These are phyloP conservation scores for Physella acuta DNA, from an alignment of 1,140 invertebrate genomes.

Conservation along the genomic window DNA sequence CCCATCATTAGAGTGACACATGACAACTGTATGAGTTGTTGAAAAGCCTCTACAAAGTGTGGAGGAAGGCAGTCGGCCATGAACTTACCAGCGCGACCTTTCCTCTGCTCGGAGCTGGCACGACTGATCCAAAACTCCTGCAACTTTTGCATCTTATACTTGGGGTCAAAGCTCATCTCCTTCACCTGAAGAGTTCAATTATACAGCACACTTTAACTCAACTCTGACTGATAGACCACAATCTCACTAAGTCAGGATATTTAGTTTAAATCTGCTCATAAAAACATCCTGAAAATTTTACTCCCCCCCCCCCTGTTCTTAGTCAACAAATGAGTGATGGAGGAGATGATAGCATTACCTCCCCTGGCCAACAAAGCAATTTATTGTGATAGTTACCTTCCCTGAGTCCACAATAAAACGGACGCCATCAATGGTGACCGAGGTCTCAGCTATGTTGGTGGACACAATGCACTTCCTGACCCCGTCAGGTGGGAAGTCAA, in stretches of 20 bases:
- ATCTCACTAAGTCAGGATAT: too few species aligned
- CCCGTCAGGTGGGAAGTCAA: conserved; percentile 93
- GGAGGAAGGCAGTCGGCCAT: too few species aligned
- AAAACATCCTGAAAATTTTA: too few species aligned
- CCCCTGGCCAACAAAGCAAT: too few species aligned
- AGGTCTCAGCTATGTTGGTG: conserved; percentile 99
- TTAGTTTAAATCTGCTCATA: too few species aligned
- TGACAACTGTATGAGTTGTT: neutral
- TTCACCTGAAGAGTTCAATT: conserved; percentile 71
- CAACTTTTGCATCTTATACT: conserved; percentile 80
- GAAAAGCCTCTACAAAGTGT: neutral
- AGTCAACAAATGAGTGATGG: too few species aligned
- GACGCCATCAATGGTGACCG: conserved; percentile 97
- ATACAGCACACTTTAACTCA: too few species aligned
- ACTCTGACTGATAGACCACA: too few species aligned
- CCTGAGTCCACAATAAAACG: conserved; percentile 94
- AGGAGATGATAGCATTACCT: too few species aligned
- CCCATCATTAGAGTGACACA: too few species aligned
- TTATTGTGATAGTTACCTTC: conserved; percentile 54
- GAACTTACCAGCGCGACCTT: conserved; percentile 80
- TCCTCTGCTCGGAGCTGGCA: conserved; percentile 94
- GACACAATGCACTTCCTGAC: conserved; percentile 95
- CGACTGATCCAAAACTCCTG: conserved; percentile 97
- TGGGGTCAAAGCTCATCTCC: conserved; percentile 92
- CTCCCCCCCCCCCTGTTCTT: too few species aligned